phyloP scores from a whole-genome alignment of 2,888 invertebrate species.

The Sipha maydis region DNA sequence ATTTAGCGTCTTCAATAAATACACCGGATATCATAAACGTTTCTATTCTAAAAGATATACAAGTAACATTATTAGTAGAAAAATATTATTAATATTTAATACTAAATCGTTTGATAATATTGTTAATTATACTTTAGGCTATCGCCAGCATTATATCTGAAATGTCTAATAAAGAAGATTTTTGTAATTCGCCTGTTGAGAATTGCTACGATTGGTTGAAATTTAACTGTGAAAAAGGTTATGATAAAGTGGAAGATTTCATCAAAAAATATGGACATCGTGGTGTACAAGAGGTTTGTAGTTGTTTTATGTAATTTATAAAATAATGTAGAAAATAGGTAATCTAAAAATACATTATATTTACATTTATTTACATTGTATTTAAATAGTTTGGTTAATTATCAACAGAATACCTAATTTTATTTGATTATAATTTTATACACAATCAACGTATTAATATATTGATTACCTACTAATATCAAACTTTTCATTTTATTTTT shows the following conservation, averaged over 20 bases:
- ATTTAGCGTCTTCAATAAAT: not conserved
- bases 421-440: too few relatives aligned
- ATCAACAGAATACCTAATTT: too few relatives aligned
- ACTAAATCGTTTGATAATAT: not conserved
- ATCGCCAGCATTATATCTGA: conserved; percentile 66
- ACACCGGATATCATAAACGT: conserved; percentile 35
- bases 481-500: not conserved
- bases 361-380: too few relatives aligned
- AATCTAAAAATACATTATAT: too few relatives aligned
- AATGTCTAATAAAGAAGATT: conserved; percentile 70
- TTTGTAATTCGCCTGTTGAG: conserved; percentile 69
- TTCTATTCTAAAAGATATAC: conserved; percentile 46
- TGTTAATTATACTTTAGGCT: conserved; percentile 63
- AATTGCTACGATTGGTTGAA: conserved; percentile 73
- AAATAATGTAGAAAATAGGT: too few relatives aligned
- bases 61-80: conserved; percentile 17
- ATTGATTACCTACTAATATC: not conserved
- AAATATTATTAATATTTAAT: not conserved
- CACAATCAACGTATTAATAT: too few relatives aligned
- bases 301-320: too few relatives aligned
- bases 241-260: conserved; percentile 72
- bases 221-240: conserved; percentile 69
- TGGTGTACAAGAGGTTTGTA: conserved; percentile 73
- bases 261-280: conserved; percentile 79
- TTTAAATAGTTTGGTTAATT: too few relatives aligned